Base-by-base conservation (phyloP, 2,113 vertebrate species). In the Rhinopithecus roxellana region DNA sequence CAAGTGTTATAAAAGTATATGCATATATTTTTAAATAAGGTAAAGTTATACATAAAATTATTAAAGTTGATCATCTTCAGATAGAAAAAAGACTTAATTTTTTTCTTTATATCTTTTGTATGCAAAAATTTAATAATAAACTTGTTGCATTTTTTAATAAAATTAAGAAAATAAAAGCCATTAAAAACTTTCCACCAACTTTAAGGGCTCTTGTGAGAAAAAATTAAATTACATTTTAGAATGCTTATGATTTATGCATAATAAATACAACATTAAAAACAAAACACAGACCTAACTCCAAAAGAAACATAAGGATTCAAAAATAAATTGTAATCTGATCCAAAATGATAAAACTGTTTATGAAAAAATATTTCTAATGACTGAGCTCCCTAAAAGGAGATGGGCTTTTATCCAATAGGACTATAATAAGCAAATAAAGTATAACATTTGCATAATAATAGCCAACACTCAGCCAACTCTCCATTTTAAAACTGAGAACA, bases 251-350 rank as follows among this genome's bases (percentile, higher is more conserved):
- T 81, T 97, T 89, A 89, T 87, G 79, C 52, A 80, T 90, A 92
- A 95, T 59, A 89, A 83, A n/a, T 93, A 57, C 35, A 57, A 27
- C 48, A 79, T 93, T 75, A 96, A 87, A 96, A 96, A 95, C 64
- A 94, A 95, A 95, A 94, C 32, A 83, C 32, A 92, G 38, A 77
- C 4, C 43, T 55, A 84, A 72, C 40, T 97, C 94, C 93, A 95
- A 94, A 93, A 97, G 83, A 95, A 90, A 84, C 92, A 95, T 91
- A 94, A 97, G 96, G 94, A 92, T 96, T 93, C 82, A 90, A 90
- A 83, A 96, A 87, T 89, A 87, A 94, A 93, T 89, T 90, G 45
- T 61, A 69, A 72, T 67, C 64, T 70, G 23, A 96, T 95, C 86
- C 67, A 96, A 90, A 97, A 95, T 74, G 25, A 96, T 85, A 81